Conservation (phyloP, 2,888 invertebrate species). For the Campaea margaritaria region DNA sequence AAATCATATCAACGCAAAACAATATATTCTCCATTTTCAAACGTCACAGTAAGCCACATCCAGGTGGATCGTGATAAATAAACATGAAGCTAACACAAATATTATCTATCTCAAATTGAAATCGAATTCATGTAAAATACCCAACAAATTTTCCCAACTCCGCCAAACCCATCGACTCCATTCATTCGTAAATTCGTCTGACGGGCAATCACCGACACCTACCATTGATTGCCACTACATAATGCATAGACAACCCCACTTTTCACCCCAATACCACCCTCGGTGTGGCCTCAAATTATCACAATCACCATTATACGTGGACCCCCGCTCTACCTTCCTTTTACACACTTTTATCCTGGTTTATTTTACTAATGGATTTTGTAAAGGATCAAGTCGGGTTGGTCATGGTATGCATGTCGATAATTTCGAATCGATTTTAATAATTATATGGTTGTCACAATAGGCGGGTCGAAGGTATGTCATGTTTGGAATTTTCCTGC, state of each 20-base stretch:
- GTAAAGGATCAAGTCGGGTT: constrained; percentile 45
- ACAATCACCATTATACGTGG: constrained; percentile 49
- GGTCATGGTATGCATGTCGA: constrained; percentile 62
- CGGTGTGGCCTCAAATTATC: constrained; percentile 63
- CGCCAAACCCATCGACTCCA: constrained; percentile 49
- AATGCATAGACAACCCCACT: constrained; percentile 71
- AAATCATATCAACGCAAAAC: too few relatives aligned
- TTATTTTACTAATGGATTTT: constrained; percentile 10
- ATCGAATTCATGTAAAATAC: constrained; percentile 2
- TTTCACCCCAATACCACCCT: constrained; percentile 46
- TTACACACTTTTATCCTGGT: not conserved
- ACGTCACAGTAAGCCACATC: too few relatives aligned
- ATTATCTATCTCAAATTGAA: not conserved
- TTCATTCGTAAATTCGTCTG: constrained; percentile 45
- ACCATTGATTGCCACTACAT: constrained; percentile 82
- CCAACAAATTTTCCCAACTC: constrained; percentile 1
- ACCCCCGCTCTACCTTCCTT: constrained; percentile 35
- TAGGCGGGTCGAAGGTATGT: constrained; percentile 37
- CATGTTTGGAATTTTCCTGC: constrained; percentile 29
- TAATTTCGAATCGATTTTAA: constrained; percentile 74
- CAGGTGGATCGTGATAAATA: too few relatives aligned
- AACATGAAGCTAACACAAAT: not conserved
- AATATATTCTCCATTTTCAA: too few relatives aligned
- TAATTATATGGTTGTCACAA: constrained; percentile 62
- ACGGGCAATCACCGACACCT: constrained; percentile 76